Conservation (phyloP, 2,888 invertebrate species). For the Chouioia cunea region DNA sequence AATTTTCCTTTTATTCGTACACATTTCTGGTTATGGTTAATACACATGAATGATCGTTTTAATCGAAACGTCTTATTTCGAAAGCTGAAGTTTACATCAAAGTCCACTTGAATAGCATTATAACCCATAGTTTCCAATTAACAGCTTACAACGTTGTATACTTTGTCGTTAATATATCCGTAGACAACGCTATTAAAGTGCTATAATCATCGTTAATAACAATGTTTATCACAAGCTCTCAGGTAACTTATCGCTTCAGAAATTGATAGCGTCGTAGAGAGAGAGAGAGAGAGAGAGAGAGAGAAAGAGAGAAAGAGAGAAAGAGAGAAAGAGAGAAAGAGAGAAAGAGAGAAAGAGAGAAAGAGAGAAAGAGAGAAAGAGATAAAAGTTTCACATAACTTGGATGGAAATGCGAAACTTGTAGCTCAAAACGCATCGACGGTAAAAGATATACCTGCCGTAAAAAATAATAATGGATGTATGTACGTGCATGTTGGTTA, state of each 20-base stretch:
- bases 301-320: neutral
- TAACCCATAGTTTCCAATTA: no score
- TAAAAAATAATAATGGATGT: constrained; percentile 34
- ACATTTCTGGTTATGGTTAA: neutral
- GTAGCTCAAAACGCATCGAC: constrained; percentile 28
- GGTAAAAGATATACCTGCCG: no score
- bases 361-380: neutral
- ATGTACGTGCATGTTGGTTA: neutral
- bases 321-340: no score
- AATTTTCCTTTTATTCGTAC: constrained; percentile 14
- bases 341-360: neutral
- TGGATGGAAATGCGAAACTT: constrained; percentile 25
- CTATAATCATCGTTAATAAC: neutral
- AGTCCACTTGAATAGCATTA: no score
- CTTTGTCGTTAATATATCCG: no score
- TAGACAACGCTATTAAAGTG: no score
- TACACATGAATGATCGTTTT: no score
- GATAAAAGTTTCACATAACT: constrained; percentile 20
- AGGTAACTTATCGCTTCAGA: neutral
- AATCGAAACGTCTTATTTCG: no score
- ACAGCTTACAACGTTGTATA: no score
- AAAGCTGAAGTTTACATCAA: no score
- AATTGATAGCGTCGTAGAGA: neutral
- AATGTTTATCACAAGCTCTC: constrained; percentile 5
- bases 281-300: no score